These are phyloP conservation scores for Leptosomus discolor DNA, from an alignment of 2,113 vertebrate species.

Conservation along the genomic window DNA sequence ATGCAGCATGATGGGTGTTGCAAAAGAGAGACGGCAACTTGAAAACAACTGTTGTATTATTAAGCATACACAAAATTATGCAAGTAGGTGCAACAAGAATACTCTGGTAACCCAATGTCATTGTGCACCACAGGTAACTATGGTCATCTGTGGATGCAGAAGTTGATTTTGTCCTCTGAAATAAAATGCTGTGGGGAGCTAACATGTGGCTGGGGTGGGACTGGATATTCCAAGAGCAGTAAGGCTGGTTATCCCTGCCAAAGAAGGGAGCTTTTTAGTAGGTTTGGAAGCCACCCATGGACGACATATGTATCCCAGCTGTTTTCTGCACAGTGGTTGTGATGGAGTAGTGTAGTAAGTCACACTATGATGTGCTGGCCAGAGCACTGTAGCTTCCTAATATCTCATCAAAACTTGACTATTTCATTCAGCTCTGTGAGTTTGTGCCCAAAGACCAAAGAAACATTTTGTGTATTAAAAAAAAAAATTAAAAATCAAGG, in stretches of 20 bases:
- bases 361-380: not conserved
- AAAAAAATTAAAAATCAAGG: not conserved
- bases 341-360: not conserved
- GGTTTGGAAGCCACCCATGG: slow-evolving; percentile 22
- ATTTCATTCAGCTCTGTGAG: not conserved
- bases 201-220: not conserved
- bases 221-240: not conserved
- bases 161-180: not conserved
- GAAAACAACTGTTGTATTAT: not conserved
- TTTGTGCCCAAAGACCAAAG: not conserved
- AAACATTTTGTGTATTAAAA: not conserved
- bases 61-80: not conserved
- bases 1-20: not conserved
- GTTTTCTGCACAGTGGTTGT: slow-evolving; percentile 34
- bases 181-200: not conserved
- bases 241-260: slow-evolving; percentile 4
- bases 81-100: not conserved
- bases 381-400: not conserved
- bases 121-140: not conserved
- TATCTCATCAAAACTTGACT: not conserved
- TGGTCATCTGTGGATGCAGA: not conserved
- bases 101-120: not conserved
- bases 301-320: slow-evolving; percentile 39
- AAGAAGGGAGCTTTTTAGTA: slow-evolving; percentile 25
- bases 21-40: not conserved